Evolutionary conservation across 2,113 vertebrate genomes (phyloP).

Genomic region (Empidonax traillii): DNA sequence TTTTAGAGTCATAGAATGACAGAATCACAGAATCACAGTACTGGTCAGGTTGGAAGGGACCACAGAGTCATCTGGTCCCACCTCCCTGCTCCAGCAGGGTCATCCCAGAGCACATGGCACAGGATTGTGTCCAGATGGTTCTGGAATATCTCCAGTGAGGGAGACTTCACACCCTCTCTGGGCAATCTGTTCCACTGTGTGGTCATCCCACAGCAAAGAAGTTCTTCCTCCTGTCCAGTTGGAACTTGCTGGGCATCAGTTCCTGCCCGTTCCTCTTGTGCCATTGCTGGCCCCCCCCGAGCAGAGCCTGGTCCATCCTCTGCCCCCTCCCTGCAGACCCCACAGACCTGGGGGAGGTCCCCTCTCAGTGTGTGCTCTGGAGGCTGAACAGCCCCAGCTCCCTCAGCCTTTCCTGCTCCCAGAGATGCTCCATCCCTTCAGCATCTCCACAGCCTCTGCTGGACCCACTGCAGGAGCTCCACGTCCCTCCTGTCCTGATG

Average conservation of each 20-base stretch:
- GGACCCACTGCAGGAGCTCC: neutral
- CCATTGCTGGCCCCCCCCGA: neutral
- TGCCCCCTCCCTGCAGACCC: neutral
- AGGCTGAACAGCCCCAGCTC: neutral
- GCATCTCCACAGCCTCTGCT: neutral
- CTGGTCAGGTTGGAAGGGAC: neutral
- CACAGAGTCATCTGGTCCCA: neutral
- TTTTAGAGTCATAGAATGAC: neutral
- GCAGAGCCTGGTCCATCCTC: neutral
- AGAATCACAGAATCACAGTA: neutral
- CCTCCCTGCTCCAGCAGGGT: neutral
- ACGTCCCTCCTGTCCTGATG: neutral
- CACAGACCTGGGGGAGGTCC: neutral
- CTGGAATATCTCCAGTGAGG: neutral
- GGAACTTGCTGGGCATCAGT: neutral
- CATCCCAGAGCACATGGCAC: neutral
- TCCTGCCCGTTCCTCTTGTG: neutral
- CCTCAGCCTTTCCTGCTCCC: neutral
- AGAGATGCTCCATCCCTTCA: neutral
- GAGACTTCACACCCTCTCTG: neutral
- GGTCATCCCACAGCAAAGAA: neutral
- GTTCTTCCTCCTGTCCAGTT: neutral
- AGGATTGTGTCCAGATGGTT: neutral
- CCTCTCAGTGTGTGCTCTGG: neutral
- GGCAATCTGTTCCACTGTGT: neutral